Evolutionary conservation across 2,113 vertebrate species (phyloP).

Genomic region (Paratilapia polleni): DNA sequence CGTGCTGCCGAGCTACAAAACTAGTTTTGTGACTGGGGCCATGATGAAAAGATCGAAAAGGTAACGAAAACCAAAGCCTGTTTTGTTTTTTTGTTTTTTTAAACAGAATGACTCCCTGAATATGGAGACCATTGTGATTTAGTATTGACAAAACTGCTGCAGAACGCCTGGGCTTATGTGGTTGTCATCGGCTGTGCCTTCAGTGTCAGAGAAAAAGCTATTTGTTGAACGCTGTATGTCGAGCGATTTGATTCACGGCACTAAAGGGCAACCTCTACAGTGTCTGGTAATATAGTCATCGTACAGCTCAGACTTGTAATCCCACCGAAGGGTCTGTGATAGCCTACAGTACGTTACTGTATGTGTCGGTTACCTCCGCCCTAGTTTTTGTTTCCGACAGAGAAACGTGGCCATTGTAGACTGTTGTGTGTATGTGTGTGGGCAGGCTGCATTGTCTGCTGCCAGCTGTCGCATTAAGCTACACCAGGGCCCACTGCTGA

Average conservation of each 20-base stretch:
- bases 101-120: not conserved
- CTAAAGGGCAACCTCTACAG: slow-evolving; percentile 15
- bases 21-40: slow-evolving; percentile 86
- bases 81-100: not conserved
- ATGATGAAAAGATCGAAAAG: slow-evolving; percentile 88
- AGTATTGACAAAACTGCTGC: not conserved
- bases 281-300: not conserved
- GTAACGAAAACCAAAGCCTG: slow-evolving; percentile 65
- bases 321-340: not conserved
- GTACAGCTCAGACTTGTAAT: not conserved
- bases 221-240: slow-evolving; percentile 47
- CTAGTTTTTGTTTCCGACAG: slow-evolving; percentile 71
- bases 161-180: slow-evolving; percentile 1
- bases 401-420: slow-evolving; percentile 76
- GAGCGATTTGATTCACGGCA: slow-evolving; percentile 14
- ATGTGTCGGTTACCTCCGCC: slow-evolving; percentile 65
- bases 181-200: slow-evolving; percentile 30
- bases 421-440: slow-evolving; percentile 4
- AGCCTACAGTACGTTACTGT: not conserved
- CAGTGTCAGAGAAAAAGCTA: slow-evolving; percentile 29
- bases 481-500: slow-evolving; percentile 26
- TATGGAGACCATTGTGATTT: not conserved
- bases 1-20: slow-evolving; percentile 86
- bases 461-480: slow-evolving; percentile 63
- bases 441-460: slow-evolving; percentile 67